Base-by-base conservation (phyloP, 2,888 invertebrate genomes). In the Dione vanillae region DNA sequence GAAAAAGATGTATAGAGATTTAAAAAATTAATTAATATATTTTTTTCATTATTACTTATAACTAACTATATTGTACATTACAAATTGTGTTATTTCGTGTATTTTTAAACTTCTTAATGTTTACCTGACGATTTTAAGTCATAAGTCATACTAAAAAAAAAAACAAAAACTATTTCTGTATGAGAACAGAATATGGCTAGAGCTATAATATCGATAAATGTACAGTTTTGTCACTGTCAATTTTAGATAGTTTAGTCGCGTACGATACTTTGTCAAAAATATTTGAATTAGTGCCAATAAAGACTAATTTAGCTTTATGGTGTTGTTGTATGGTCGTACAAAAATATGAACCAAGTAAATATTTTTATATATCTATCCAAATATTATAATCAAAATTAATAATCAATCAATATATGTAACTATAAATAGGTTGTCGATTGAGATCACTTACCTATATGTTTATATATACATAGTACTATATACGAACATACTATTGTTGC, bases 281-380 rank as follows among this genome's bases (percentile, higher is more conserved):
- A 77, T 78, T 84, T 85, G 84, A 84, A 78, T 75, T 74, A 61
- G 76, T 79, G 85, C 84, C 84, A 86, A 83, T 79, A 70, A n/a
- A 6, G 16, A 19, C 35, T 0, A 56, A 16, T 56, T 56, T 19
- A 56, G 16, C 16, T 16, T 37, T 56, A 19, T 19, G 16, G 37
- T 40, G 12, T 37, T 40, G 5, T 52, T 12, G 12, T 37, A 40
- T 20, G 2, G 11, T 6, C 16, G 11, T 16, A 27, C 5, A 40
- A 56, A 54, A 40, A 16, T 16, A 56, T 56, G 1, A 37, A 56
- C 12, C 16, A 16, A 37, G 16, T 56, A 40, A 11, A 16, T 56
- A 40, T 9, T 35, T 37, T 9, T 5, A 5, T 27, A 2, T n/a
- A 40, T 7, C 37, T 54, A 16, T n/a, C 2, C 16, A 49, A 1